phyloP scores from a whole-genome alignment of 2,797 vertebrate species.

The Taeniopygia guttata region DNA sequence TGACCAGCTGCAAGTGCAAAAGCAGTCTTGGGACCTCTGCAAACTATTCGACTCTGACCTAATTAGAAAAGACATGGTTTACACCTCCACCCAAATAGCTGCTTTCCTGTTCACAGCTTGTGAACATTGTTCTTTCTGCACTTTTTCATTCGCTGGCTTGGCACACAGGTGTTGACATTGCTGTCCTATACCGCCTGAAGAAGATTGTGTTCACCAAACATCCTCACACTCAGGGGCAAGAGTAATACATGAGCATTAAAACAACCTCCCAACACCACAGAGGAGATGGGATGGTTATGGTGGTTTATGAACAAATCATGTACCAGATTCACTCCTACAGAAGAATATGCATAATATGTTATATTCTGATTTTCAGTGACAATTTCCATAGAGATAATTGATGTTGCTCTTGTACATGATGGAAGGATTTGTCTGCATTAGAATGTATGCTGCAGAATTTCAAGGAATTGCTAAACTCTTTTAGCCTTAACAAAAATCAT shows the following conservation, averaged over 20 bases:
- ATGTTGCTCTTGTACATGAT: background rate
- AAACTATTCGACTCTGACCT: background rate
- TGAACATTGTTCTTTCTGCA: background rate
- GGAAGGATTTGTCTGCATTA: background rate
- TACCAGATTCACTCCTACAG: background rate
- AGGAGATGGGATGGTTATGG: no score
- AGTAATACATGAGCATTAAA: background rate
- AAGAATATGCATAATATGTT: background rate
- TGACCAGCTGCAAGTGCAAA: background rate
- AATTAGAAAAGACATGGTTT: background rate
- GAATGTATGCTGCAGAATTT: background rate
- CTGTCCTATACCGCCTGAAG: background rate
- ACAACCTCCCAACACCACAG: background rate
- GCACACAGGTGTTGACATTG: background rate
- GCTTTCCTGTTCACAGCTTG: background rate
- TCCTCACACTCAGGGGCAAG: background rate
- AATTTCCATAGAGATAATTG: background rate
- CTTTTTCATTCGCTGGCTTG: background rate
- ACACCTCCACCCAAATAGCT: background rate
- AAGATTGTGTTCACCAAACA: background rate
- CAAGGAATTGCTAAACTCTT: background rate
- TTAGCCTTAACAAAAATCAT: background rate
- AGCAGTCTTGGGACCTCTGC: background rate
- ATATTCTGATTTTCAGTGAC: background rate
- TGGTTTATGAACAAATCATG: background rate